Evolutionary conservation across 1,140 invertebrate genomes (phyloP), one percentile per base, ranked within the genome.

Genomic region (Galendromus occidentalis): DNA sequence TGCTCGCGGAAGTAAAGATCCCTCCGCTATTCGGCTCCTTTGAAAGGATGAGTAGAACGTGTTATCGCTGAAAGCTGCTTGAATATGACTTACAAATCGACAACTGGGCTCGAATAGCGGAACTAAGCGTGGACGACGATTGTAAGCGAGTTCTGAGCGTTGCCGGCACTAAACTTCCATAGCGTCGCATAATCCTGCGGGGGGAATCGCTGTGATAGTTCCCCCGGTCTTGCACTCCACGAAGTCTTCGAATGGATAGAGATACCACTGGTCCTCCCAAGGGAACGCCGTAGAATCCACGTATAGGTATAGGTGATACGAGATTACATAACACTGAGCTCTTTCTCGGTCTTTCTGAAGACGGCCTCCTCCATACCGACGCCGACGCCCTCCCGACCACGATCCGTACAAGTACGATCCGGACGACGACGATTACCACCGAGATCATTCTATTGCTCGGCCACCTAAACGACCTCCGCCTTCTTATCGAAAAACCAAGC

Each of bases 331-430:
- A n/a, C n/a, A 44, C n/a, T 44, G n/a, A n/a, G 42, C 12, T 14
- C 42, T 12, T 44, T 14, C 28, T 47, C 17, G 4, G 4, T 28
- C 18, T 14, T 20, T 47, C 17, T 22, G 17, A 17, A 59, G 51
- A 33, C 51, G 51, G 25, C 51, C 51, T 59, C 51, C 51, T 29
- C 51, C 51, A 22, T 29, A 33, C 14, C 51, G 51, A 9, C 51
- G 51, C 25, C 51, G 51, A 14, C 14, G 51, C 14, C 51, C 51
- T 14, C 33, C 51, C 14, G 22, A 59, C 33, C 51, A 25, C 17
- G 51, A 59, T 25, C 51, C 51, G 14, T 59, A 29, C 51, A 59
- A 59, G 20, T 59, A 59, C 51, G 51, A 59, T 59, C 51, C 51
- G 14, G 51, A 59, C 20, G 51, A 59, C 51, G 51, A 59, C 12